phyloP scores from a whole-genome alignment of 2,797 vertebrate species.

The Sylvilagus floridanus region DNA sequence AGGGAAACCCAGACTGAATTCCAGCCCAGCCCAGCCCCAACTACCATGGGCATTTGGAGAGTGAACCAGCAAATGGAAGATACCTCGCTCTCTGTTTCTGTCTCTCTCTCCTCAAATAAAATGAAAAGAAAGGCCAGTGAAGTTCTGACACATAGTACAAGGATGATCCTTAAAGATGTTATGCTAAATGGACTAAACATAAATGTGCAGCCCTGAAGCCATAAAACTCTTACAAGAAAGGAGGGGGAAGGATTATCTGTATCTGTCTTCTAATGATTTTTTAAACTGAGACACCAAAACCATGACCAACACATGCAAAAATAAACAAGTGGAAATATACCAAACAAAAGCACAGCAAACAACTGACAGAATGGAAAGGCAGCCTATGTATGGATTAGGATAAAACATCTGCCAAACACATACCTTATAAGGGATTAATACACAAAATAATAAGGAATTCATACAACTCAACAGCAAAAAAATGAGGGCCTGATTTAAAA shows the following conservation, averaged over 20 bases:
- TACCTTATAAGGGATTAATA: background rate
- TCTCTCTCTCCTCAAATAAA: too few species aligned
- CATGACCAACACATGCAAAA: background rate
- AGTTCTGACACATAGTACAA: background rate
- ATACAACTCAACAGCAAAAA: background rate
- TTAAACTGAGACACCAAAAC: background rate
- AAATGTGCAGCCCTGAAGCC: background rate
- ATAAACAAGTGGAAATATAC: background rate
- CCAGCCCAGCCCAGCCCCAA: too few species aligned
- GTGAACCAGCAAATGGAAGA: too few species aligned
- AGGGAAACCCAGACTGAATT: too few species aligned
- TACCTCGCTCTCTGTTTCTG: too few species aligned
- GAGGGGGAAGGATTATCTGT: background rate
- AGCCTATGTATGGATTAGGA: background rate
- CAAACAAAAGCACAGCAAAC: background rate
- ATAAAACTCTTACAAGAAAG: background rate
- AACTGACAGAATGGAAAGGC: background rate
- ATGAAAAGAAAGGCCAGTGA: conserved; percentile 2
- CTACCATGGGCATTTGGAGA: too few species aligned
- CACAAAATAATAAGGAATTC: background rate
- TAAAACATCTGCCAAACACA: background rate
- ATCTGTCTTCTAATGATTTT: background rate
- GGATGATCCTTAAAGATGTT: background rate
- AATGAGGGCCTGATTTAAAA: background rate
- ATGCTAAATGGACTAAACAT: conserved; percentile 2